Evolutionary conservation across 1,140 invertebrate genomes (phyloP).

Genomic region (Lithobius niger): DNA sequence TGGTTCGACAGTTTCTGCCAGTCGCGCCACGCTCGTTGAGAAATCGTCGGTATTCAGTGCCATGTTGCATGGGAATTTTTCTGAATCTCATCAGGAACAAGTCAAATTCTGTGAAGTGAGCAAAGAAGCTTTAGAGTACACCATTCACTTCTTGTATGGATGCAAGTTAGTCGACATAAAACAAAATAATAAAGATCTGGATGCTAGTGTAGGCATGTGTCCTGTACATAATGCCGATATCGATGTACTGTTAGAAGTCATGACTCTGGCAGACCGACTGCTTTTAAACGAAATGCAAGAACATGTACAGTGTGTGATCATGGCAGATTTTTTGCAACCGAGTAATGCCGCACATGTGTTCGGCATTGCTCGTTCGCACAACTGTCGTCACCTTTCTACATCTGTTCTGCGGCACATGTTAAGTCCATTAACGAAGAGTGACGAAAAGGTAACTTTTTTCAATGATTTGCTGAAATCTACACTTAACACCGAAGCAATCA

Average conservation of each 20-base stretch:
- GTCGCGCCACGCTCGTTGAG: neutral
- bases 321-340: neutral
- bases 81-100: neutral
- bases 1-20: neutral
- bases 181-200: too few species aligned
- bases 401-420: neutral
- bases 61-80: neutral
- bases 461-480: neutral
- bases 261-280: neutral
- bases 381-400: neutral
- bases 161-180: too few species aligned
- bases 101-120: neutral
- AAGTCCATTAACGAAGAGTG: neutral
- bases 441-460: neutral
- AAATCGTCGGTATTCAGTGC: neutral
- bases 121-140: neutral
- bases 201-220: neutral
- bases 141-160: neutral
- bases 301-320: neutral
- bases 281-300: neutral
- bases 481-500: neutral
- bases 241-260: neutral
- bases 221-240: neutral
- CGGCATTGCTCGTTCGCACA: neutral
- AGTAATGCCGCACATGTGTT: neutral